phyloP scores from a whole-genome alignment of 2,888 invertebrate genomes.

The Odontothrips loti region DNA sequence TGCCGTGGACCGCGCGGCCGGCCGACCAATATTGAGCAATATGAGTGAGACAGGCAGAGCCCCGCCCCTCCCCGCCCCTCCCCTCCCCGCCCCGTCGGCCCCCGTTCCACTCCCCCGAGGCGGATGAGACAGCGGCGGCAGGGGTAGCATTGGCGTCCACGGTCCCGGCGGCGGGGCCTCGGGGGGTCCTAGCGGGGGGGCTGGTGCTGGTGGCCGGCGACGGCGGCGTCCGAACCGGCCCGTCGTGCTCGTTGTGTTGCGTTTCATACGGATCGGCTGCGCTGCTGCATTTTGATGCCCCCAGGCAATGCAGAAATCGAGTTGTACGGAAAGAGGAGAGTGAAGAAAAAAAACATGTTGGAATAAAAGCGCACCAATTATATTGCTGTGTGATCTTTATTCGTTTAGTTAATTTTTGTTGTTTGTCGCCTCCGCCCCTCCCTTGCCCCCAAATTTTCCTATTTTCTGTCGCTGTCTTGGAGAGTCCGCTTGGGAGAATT shows the following conservation, averaged over 20 bases:
- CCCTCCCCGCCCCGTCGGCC: not conserved
- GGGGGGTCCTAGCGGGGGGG: not conserved
- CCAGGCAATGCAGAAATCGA: not conserved
- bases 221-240: too few species aligned
- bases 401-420: too few species aligned
- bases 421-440: too few species aligned
- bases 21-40: too few species aligned
- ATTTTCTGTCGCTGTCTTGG: too few species aligned
- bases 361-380: too few species aligned
- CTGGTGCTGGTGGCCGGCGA: not conserved
- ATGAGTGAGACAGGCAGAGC: not conserved
- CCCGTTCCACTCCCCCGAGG: not conserved
- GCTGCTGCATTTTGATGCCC: not conserved
- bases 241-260: not conserved
- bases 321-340: too few species aligned
- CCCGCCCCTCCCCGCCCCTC: not conserved
- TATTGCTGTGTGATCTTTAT: too few species aligned
- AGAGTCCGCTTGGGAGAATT: too few species aligned
- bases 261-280: slow-evolving; percentile 2
- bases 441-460: too few species aligned
- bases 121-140: not conserved
- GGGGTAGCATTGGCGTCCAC: too few species aligned
- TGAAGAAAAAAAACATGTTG: not conserved
- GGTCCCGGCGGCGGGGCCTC: not conserved
- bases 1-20: too few species aligned